phyloP scores from a whole-genome alignment of 2,113 vertebrate species.

The Chitala chitala region DNA sequence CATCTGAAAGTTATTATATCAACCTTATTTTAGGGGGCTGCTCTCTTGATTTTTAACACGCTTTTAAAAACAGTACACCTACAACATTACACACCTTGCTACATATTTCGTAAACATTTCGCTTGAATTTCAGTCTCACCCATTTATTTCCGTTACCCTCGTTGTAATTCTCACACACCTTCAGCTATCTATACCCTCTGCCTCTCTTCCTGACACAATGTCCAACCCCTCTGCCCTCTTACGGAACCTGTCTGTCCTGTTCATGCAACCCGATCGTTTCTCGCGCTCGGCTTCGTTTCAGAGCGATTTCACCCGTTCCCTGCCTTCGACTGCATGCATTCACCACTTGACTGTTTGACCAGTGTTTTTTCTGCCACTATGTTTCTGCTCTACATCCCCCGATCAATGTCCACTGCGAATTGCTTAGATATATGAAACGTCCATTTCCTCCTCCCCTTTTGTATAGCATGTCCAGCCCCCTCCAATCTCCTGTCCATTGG shows the following conservation, averaged over 20 bases:
- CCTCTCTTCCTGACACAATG: slow-evolving; percentile 4
- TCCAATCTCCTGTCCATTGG: slow-evolving; percentile 64
- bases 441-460: slow-evolving; percentile 48
- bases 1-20: slow-evolving; percentile 67
- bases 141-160: not conserved
- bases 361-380: slow-evolving; percentile 27
- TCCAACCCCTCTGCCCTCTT: slow-evolving; percentile 28
- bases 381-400: slow-evolving; percentile 51
- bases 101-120: not conserved
- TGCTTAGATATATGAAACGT: slow-evolving; percentile 42
- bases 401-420: slow-evolving; percentile 41
- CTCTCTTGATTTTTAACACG: slow-evolving; percentile 42
- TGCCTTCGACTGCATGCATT: not conserved
- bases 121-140: not conserved
- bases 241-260: slow-evolving; percentile 59
- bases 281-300: slow-evolving; percentile 39
- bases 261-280: slow-evolving; percentile 44
- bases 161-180: not conserved
- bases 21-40: slow-evolving; percentile 45
- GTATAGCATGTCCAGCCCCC: slow-evolving; percentile 51
- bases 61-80: slow-evolving; percentile 5
- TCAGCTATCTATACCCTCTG: slow-evolving; percentile 3
- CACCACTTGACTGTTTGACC: slow-evolving; percentile 30
- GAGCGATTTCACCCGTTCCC: slow-evolving; percentile 19
- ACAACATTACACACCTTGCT: not conserved